Evolutionary conservation across 2,888 invertebrate genomes (phyloP), one percentile per base, ranked within the genome.

Genomic region (Heliconius aoede): DNA sequence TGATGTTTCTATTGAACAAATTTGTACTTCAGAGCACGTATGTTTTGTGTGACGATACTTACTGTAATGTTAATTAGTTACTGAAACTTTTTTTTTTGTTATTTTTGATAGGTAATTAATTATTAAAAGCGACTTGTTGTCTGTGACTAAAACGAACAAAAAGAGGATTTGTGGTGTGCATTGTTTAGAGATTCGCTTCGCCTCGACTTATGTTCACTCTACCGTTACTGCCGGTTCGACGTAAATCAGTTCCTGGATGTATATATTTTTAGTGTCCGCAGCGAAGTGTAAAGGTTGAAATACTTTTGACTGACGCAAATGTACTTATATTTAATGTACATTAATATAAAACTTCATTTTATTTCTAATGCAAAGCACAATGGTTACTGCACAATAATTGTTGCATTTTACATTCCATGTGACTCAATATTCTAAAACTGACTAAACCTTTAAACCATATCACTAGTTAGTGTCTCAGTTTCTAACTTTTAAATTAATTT

Each of bases 361-460:
- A 75, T 76, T 73, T 62, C 32, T 64, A 74, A 75, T 62, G 55
- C 68, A 73, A 76, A 76, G 82, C 81, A 82, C 82, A 82, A 82
- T 80, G 78, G 75, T 79, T 79, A 76, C 75, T 80, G 82, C 83
- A 84, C 83, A 83, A 83, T 78, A 78, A 80, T 79, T 79, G 76
- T 81, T 81, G 78, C 82, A 78, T 82, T 80, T 80, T 81, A 84
- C 84, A 84, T 84, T 84, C 84, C 83, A 83, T 71, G 73, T 68
- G 69, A 68, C n/a, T 30, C 58, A 74, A 74, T 71, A 74, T 60
- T 46, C 65, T 65, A 55, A 36, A 72, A 72, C 64, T 40, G 32
- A 64, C 58, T 69, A 40, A 62, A 62, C 64, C 28, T 36, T 64
- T 64, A 21, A 64, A 55, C 28, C 58, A 64, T 58, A 72, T 58